Evolutionary conservation across 1,140 invertebrate genomes (phyloP).

Genomic region (Bradynema listronoti): DNA sequence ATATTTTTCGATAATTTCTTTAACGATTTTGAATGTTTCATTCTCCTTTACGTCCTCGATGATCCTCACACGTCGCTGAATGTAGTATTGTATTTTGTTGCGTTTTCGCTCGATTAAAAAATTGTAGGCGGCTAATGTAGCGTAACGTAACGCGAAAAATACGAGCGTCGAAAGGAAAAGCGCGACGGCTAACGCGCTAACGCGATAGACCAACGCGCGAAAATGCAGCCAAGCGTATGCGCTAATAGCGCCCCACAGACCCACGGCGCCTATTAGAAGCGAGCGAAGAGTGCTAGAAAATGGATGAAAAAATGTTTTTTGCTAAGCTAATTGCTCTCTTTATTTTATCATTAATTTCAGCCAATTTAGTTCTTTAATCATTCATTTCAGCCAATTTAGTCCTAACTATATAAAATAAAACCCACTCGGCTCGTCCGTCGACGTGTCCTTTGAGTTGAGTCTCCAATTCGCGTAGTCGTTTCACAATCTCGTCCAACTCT

Average conservation of each 20-base stretch:
- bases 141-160: slow-evolving; percentile 13
- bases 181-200: not conserved
- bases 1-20: slow-evolving; percentile 81
- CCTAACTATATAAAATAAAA: slow-evolving; percentile 5
- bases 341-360: too few relatives aligned
- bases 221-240: slow-evolving; percentile 12
- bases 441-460: slow-evolving; percentile 15
- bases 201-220: not conserved
- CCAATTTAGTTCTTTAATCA: not conserved
- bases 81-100: slow-evolving; percentile 16
- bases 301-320: not conserved
- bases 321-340: not conserved
- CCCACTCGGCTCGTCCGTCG: not conserved
- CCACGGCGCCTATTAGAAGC: slow-evolving; percentile 4
- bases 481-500: slow-evolving; percentile 34
- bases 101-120: slow-evolving; percentile 26
- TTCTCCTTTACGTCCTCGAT: slow-evolving; percentile 92
- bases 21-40: slow-evolving; percentile 92
- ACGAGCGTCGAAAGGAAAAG: slow-evolving; percentile 8
- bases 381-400: not conserved
- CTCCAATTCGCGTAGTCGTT: slow-evolving; percentile 32
- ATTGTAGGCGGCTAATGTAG: not conserved
- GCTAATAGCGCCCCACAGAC: not conserved
- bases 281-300: slow-evolving; percentile 11
- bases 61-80: slow-evolving; percentile 63